phyloP scores from a whole-genome alignment of 2,888 invertebrate genomes.

The Erebia epiphron region DNA sequence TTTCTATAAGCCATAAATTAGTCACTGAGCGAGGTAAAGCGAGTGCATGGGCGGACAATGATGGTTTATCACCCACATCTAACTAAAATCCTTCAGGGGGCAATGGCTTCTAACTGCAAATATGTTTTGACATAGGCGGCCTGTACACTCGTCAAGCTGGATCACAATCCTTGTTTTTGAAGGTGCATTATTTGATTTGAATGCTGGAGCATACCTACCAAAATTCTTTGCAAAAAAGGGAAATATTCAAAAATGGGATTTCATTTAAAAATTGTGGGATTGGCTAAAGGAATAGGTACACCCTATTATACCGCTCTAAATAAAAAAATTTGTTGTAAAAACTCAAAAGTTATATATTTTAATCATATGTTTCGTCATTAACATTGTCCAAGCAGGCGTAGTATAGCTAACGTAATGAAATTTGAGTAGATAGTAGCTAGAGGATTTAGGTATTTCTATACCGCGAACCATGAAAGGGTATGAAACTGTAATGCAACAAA shows the following conservation, averaged over 20 bases:
- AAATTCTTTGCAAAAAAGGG: background rate
- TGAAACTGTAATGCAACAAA: background rate
- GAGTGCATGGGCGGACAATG: constrained; percentile 59
- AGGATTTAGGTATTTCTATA: constrained; percentile 1
- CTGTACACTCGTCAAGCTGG: no score
- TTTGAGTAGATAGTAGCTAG: background rate
- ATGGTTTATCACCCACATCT: constrained; percentile 54
- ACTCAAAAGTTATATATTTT: constrained; percentile 6
- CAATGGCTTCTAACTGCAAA: constrained; percentile 43
- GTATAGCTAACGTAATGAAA: constrained; percentile 1
- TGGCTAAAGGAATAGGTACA: background rate
- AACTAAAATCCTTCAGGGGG: constrained; percentile 52
- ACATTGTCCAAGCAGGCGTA: constrained; percentile 20
- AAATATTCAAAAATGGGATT: background rate
- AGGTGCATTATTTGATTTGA: background rate
- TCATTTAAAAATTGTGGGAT: background rate
- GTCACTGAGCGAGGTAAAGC: constrained; percentile 38
- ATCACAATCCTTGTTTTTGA: background rate
- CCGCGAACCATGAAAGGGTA: constrained; percentile 20
- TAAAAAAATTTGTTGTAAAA: background rate
- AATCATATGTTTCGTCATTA: constrained; percentile 11
- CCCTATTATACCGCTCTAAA: background rate
- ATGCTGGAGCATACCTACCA: background rate
- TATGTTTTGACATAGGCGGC: background rate
- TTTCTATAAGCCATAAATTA: constrained; percentile 19